phyloP scores from a whole-genome alignment of 1,140 invertebrate genomes.

The Heliconius himera region DNA sequence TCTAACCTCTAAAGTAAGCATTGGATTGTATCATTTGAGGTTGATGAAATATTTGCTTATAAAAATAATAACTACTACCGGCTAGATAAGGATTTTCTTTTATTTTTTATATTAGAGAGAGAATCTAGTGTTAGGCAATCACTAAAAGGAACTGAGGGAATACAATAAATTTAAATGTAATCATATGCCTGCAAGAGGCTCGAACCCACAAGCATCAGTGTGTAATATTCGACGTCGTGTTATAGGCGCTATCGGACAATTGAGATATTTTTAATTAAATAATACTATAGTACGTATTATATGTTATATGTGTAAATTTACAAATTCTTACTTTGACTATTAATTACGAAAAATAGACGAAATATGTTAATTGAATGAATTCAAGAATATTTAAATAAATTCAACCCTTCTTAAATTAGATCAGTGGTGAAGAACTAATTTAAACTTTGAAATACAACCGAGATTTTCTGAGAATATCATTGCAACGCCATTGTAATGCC shows the following conservation, averaged over 20 bases:
- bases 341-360: neutral
- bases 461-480: conserved; percentile 29
- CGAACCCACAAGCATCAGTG: neutral
- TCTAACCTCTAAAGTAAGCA: neutral
- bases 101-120: too few relatives aligned
- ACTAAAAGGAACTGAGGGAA: too few relatives aligned
- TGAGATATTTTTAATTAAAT: too few relatives aligned
- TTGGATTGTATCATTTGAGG: too few relatives aligned
- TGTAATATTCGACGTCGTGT: neutral
- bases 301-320: too few relatives aligned
- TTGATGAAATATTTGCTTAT: too few relatives aligned
- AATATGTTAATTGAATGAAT: neutral
- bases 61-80: too few relatives aligned
- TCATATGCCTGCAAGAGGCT: neutral
- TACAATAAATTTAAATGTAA: neutral
- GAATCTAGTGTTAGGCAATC: too few relatives aligned
- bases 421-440: neutral
- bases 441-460: neutral
- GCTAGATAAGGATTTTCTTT: too few relatives aligned
- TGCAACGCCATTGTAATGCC: conserved; percentile 22
- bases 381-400: conserved; percentile 4
- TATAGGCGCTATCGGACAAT: too few relatives aligned
- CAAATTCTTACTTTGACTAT: neutral
- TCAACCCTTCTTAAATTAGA: conserved; percentile 8
- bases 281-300: neutral